Percentiles rank a stretch among this genome's conserved stretches.
phyloP scores from a whole-genome alignment of 2,113 vertebrate species.

The Chamaea fasciata region DNA sequence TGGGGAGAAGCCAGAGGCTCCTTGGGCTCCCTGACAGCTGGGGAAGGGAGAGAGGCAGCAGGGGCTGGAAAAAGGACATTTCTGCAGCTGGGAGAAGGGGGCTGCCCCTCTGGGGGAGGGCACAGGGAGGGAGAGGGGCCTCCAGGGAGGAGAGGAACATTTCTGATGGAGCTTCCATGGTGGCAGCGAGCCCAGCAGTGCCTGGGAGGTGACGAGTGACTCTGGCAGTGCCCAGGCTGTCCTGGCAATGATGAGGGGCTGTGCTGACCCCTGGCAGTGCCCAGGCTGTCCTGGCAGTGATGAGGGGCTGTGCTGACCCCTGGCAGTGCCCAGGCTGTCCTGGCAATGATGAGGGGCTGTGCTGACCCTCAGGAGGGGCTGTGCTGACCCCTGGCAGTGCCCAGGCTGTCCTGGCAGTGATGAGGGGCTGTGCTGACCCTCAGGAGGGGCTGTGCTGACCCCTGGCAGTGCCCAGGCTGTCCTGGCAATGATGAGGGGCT shows the following conservation, averaged over 20 bases:
- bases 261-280: too few species aligned
- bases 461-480: too few species aligned
- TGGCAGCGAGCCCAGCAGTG: background rate
- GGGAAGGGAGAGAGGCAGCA: background rate
- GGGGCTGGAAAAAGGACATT: background rate
- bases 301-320: too few species aligned
- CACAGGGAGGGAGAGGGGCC: background rate
- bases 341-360: too few species aligned
- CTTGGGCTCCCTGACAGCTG: background rate
- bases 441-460: too few species aligned
- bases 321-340: too few species aligned
- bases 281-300: too few species aligned
- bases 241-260: background rate
- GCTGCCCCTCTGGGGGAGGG: background rate
- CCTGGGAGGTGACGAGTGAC: rapidly evolving
- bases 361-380: too few species aligned
- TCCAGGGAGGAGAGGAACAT: background rate
- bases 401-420: background rate
- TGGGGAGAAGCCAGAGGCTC: background rate
- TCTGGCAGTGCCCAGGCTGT: background rate
- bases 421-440: background rate
- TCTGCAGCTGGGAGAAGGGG: background rate
- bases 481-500: too few species aligned
- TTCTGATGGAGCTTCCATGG: rapidly evolving
- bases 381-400: too few species aligned